Base-by-base conservation (phyloP, 2,888 invertebrate genomes). In the Acronicta psi region DNA sequence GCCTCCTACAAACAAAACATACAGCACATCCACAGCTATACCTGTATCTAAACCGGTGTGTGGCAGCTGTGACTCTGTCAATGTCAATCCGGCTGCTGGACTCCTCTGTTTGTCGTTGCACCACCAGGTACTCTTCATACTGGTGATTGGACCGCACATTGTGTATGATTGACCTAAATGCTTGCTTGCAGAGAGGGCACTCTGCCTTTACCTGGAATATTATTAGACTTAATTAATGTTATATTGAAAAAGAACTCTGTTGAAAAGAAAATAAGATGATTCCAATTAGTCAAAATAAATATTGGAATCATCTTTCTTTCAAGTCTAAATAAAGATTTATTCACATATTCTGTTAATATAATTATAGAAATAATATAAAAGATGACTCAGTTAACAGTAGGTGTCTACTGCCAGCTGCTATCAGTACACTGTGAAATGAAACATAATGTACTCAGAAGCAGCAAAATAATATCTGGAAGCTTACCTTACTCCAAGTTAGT, bases 151-250 rank as follows among this genome's bases (percentile, higher is more conserved):
- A 97, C 73, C 97, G 96, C 4, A 99, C 97, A 95, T 98, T 98
- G 90, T 99, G 98, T 63, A 99, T 97, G 58, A 99, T 99, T 8
- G 97, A 97, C 77, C 96, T 97, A 87, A 99, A 99, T 4, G 96
- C 95, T 85, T 98, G 97, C 85, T 99, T 99, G 89, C 99, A 99
- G 0, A 99, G 93, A 0, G 99, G 99, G 88, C 99, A 99, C 83
- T 97, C 98, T 0, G 98, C 96, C 91, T 98, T 99, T 13, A 98
- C 97, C 97, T 97, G 84, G 7, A 94, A 94, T 31, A 42, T 59
- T 41, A 8, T 20, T n/a, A 36, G 9, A n/a, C 9, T 10, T 20
- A 34, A 17, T 34, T 18, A 9, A 13, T 17, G 2, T 8, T 0
- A 17, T 13, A 11, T 5, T 2, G 2, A 10, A 10, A 10, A 2